Conservation (phyloP, 2,888 invertebrate species). For the Alloplasta piceator region DNA sequence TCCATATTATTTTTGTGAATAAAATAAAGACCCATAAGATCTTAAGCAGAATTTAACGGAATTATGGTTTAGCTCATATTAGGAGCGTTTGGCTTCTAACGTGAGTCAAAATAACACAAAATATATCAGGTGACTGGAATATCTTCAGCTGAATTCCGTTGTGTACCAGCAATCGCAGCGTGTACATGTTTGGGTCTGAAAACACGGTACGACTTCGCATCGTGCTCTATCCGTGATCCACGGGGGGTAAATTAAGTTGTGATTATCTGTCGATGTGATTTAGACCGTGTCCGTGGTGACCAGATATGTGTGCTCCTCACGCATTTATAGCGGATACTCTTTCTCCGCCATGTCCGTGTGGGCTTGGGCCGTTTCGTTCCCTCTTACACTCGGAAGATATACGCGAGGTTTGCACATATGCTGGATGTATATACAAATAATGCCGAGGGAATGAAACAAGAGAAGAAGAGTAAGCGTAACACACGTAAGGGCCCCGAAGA, state of each 20-base stretch:
- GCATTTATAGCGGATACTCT: conserved; percentile 30
- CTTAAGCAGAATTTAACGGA: too few species aligned
- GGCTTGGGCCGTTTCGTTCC: not conserved
- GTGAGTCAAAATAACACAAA: not conserved
- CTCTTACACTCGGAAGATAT: conserved; percentile 31
- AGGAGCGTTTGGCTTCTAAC: too few species aligned
- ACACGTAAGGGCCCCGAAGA: conserved; percentile 28
- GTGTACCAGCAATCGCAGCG: not conserved
- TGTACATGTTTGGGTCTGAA: not conserved
- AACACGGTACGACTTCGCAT: conserved; percentile 36
- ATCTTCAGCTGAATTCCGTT: not conserved
- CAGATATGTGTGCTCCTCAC: conserved; percentile 47
- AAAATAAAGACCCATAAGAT: too few species aligned
- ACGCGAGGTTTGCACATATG: conserved; percentile 37
- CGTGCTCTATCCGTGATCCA: conserved; percentile 64
- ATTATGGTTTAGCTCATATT: too few species aligned
- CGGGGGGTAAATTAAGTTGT: conserved; percentile 83
- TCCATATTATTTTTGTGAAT: too few species aligned
- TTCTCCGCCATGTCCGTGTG: not conserved
- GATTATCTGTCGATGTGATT: conserved; percentile 83
- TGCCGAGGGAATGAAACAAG: conserved; percentile 45
- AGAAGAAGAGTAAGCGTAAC: conserved; percentile 40
- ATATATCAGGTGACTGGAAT: not conserved
- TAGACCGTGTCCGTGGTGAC: conserved; percentile 72
- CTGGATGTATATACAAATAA: conserved; percentile 46